Evolutionary conservation across 2,797 vertebrate genomes (phyloP).

Genomic region (Thunnus albacares): DNA sequence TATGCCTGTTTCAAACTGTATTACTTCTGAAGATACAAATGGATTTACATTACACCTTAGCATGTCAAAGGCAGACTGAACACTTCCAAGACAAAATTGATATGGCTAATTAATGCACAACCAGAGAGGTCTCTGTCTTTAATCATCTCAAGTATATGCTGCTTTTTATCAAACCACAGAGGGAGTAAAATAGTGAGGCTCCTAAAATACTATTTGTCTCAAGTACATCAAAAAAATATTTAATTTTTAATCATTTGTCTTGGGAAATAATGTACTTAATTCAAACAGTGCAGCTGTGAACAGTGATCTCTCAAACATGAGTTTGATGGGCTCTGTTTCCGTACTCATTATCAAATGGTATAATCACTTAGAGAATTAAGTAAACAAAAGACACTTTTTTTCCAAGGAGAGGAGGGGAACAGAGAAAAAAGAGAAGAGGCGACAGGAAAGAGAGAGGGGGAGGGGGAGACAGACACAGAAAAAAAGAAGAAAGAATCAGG

Average conservation of each 20-base stretch:
- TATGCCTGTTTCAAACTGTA: slow-evolving; percentile 38
- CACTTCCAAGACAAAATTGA: slow-evolving; percentile 55
- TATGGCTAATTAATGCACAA: slow-evolving; percentile 68
- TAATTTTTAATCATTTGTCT: slow-evolving; percentile 72
- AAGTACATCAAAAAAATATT: slow-evolving; percentile 58
- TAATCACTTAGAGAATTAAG: slow-evolving; percentile 57
- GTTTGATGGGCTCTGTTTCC: slow-evolving; percentile 46
- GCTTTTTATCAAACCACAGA: slow-evolving; percentile 70
- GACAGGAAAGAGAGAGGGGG: neutral
- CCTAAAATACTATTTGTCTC: slow-evolving; percentile 75
- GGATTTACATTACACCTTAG: slow-evolving; percentile 59
- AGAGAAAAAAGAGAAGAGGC: neutral
- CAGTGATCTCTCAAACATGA: slow-evolving; percentile 58
- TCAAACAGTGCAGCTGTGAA: slow-evolving; percentile 59
- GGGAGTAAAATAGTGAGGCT: slow-evolving; percentile 49
- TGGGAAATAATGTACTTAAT: slow-evolving; percentile 65
- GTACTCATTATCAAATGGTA: slow-evolving; percentile 36
- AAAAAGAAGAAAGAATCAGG: neutral
- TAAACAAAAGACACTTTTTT: slow-evolving; percentile 45
- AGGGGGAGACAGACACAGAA: neutral
- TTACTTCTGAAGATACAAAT: slow-evolving; percentile 55
- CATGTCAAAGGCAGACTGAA: slow-evolving; percentile 55
- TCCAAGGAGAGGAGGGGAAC: slow-evolving; percentile 10
- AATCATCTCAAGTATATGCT: slow-evolving; percentile 71
- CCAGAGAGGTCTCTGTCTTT: slow-evolving; percentile 62